Percentiles rank a stretch among this genome's conserved stretches.
Conservation (phyloP, 2,888 invertebrate species). For the Drosophila cyrtoloma region DNA sequence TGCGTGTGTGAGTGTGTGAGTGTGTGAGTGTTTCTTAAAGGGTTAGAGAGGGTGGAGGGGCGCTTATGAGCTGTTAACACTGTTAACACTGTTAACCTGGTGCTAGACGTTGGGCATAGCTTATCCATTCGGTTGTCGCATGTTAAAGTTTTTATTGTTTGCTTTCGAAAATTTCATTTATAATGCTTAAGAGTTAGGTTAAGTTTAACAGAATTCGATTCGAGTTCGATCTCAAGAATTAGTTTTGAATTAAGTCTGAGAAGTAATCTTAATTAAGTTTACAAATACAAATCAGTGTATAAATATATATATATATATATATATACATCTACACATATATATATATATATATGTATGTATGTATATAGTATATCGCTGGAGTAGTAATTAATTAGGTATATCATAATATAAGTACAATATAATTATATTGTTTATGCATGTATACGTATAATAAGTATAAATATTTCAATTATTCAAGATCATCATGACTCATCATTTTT, state of each 20-base stretch:
- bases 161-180: constrained; percentile 66
- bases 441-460: constrained; percentile 54
- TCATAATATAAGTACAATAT: constrained; percentile 43
- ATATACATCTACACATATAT: constrained; percentile 1
- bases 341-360: constrained; percentile 16
- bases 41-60: constrained; percentile 7
- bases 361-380: constrained; percentile 57
- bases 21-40: constrained; percentile 10
- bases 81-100: constrained; percentile 49
- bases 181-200: constrained; percentile 64
- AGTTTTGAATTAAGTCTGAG: constrained; percentile 73
- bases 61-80: constrained; percentile 30
- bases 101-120: constrained; percentile 53
- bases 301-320: constrained; percentile 61
- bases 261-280: constrained; percentile 77
- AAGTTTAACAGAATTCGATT: constrained; percentile 75
- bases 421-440: constrained; percentile 31
- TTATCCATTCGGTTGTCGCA: constrained; percentile 58
- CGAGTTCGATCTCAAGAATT: constrained; percentile 64
- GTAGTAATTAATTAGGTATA: constrained; percentile 54
- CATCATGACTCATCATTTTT: constrained; percentile 19
- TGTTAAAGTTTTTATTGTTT: constrained; percentile 61
- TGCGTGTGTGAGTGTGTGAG: background rate
- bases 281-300: constrained; percentile 79
- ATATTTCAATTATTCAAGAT: constrained; percentile 43